A percentile compares a stretch with the other conserved stretches of the same genome.
Conservation (phyloP, 2,113 vertebrate genomes). For the Nothocercus nigrocapillus region DNA sequence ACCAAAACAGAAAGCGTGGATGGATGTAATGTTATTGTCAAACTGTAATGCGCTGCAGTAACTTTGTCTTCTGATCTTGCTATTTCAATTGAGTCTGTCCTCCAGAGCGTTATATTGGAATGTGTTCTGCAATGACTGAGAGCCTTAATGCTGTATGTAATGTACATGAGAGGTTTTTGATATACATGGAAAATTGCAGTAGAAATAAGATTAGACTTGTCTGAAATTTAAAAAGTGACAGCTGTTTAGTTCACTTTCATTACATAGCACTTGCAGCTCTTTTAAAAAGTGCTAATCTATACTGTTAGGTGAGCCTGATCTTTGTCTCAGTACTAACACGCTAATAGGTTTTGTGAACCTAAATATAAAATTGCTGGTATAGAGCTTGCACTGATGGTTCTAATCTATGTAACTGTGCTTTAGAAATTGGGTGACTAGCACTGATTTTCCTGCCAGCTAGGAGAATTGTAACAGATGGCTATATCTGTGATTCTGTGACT, state of each 20-base stretch:
- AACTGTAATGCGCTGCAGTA: background rate
- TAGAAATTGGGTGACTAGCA: slow-evolving; percentile 35
- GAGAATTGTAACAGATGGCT: slow-evolving; percentile 52
- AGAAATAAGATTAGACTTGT: background rate
- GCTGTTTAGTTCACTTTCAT: background rate
- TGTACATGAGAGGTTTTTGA: background rate
- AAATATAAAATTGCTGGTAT: slow-evolving; percentile 8
- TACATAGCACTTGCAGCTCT: background rate
- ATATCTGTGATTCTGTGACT: background rate
- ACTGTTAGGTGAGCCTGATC: background rate
- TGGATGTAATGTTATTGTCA: background rate
- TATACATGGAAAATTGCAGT: background rate
- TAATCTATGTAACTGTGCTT: slow-evolving; percentile 56
- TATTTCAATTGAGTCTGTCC: background rate
- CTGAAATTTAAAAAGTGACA: background rate
- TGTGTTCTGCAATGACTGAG: background rate
- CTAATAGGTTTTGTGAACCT: background rate
- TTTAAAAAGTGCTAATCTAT: background rate
- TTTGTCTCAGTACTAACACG: background rate
- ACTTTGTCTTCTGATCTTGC: background rate
- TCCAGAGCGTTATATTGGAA: background rate
- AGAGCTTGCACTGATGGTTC: slow-evolving; percentile 18
- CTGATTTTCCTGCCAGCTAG: slow-evolving; percentile 52
- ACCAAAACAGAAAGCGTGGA: background rate
- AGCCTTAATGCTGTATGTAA: background rate